Percentiles rank a stretch among this genome's conserved stretches.
Conservation (phyloP, 1,140 invertebrate species). For the Magallana ariakensis region DNA sequence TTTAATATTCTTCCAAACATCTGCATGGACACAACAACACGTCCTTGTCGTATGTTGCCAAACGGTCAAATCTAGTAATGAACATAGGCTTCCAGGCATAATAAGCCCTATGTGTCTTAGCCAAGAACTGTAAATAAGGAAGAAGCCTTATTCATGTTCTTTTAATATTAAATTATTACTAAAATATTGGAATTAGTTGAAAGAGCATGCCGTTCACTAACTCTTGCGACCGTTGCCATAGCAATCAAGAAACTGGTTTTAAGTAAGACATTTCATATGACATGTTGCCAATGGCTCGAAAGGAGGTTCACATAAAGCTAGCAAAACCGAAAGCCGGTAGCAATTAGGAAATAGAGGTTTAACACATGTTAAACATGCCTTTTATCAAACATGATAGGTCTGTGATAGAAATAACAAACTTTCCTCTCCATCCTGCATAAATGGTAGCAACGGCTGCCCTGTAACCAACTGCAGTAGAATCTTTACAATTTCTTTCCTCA, state of each 20-base stretch:
- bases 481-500: constrained; percentile 21
- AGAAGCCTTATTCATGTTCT: neutral
- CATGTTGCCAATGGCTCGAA: constrained; percentile 45
- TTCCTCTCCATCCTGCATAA: constrained; percentile 19
- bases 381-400: constrained; percentile 32
- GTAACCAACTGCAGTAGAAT: constrained; percentile 45
- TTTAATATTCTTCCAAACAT: neutral
- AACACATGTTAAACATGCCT: constrained; percentile 14
- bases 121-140: constrained; percentile 3
- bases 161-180: constrained; percentile 1
- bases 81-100: neutral
- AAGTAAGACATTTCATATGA: neutral
- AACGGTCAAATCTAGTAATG: neutral
- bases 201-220: constrained; percentile 9
- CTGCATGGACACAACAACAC: constrained; percentile 1
- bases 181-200: constrained; percentile 11
- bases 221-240: neutral
- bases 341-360: constrained; percentile 39
- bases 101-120: neutral
- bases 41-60: neutral
- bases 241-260: constrained; percentile 15
- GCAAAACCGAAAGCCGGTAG: constrained; percentile 43
- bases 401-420: neutral
- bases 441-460: constrained; percentile 44
- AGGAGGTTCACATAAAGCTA: constrained; percentile 40